Base-by-base conservation (phyloP, 2,797 vertebrate species). In the Poeciliopsis presidionis region DNA sequence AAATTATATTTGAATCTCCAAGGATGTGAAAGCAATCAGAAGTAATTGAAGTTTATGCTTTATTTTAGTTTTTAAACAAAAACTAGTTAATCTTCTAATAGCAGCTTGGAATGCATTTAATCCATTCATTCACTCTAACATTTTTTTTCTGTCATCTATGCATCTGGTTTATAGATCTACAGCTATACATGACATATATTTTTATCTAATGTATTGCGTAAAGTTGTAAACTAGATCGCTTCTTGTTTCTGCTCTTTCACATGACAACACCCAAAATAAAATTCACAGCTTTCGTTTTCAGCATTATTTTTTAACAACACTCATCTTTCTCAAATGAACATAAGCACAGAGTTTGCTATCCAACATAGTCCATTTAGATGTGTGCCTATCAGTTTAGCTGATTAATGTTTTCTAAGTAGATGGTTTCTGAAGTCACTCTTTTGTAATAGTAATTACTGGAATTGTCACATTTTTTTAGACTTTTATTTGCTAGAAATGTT, bases 1-100 rank as follows among this genome's bases (percentile, higher is more conserved):
- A 89, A 94, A 94, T 93, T 87, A 85, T 76, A 84, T 79, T 53
- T 28, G 28, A 77, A 86, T 36, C 92, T 86, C 90, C 61, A 47
- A 80, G 82, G 93, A 82, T 28, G 46, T 67, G 85, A 76, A 74
- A 47, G 61, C 76, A 76, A 75, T 76, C 0, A 75, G 80, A 30
- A 16, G 63, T 12, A 25, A 33, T 22, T 41, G 9, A 67, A 41
- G 36, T 41, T 71, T 3, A 71, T 13, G n/a, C 0, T 46, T 86
- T 59, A 39, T 67, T 25, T 43, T 28, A 55, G 46, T 13, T 20
- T 47, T 47, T 25, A 49, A 61, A 67, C 1, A 67, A 43, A 5
- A 77, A 78, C 14, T 73, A 72, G 33, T 51, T 28, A 78, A 72
- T 73, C 30, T 45, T 70, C 39, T 69, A 22, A 22, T 14, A 43